phyloP scores from a whole-genome alignment of 2,888 invertebrate species.

The Polyommatus icarus region DNA sequence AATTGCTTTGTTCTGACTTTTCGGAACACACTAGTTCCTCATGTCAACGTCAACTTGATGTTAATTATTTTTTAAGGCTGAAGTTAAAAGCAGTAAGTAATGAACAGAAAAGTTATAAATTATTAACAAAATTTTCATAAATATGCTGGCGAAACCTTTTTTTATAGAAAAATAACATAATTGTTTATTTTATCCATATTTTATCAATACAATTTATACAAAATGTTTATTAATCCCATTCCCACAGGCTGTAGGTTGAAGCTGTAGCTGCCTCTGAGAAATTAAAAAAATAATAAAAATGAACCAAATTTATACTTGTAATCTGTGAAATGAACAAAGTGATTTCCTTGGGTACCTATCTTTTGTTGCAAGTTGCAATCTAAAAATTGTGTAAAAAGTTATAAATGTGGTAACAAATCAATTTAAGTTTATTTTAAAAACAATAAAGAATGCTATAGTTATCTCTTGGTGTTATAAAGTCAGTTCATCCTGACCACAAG shows the following conservation, averaged over 20 bases:
- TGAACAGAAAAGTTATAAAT: too few relatives aligned
- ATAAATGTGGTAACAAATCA: neutral
- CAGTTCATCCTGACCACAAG: slow-evolving; percentile 17
- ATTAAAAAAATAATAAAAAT: neutral
- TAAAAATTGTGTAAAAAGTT: neutral
- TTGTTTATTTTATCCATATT: too few relatives aligned
- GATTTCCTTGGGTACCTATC: neutral
- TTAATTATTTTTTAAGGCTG: too few relatives aligned
- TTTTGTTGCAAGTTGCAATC: neutral
- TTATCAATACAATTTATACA: too few relatives aligned
- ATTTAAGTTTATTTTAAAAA: neutral
- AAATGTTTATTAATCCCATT: too few relatives aligned
- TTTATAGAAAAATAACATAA: too few relatives aligned
- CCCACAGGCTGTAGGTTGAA: too few relatives aligned
- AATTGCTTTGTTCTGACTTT: neutral
- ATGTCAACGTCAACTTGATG: neutral
- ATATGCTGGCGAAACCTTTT: too few relatives aligned
- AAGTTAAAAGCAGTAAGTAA: too few relatives aligned
- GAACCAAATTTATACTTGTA: too few relatives aligned
- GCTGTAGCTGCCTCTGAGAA: neutral
- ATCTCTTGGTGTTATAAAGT: neutral
- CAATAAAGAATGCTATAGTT: neutral
- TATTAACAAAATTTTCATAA: too few relatives aligned
- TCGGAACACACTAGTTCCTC: neutral
- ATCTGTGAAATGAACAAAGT: neutral